Base-by-base conservation (phyloP, 2,113 vertebrate species). In the Holacanthus passer region DNA sequence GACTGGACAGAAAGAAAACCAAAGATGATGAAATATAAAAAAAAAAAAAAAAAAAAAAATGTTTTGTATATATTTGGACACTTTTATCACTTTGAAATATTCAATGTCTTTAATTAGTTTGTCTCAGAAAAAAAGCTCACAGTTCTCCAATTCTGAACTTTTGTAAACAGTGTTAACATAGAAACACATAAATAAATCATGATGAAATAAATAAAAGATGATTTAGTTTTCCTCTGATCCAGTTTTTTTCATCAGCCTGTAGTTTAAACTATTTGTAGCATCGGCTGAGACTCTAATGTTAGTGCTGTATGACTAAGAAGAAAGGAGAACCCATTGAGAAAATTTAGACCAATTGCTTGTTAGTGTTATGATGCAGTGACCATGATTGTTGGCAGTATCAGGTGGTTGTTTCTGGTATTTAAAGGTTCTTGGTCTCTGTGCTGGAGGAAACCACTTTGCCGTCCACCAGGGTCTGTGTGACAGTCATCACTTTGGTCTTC, bases 401-500 rank as follows among this genome's bases (percentile, higher is more conserved):
- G 55, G 31, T 50, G 55, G 31, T 37, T 55, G 60, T 22, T 69
- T 35, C 47, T 56, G 41, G n/a, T 56, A 2, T 81, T 95, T 66
- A 95, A 47, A 93, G 53, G 2, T 94, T 87, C 81, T 96, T 95
- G 84, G 98, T 97, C 88, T 98, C 96, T 63, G 96, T 93, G 96
- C 91, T 96, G 92, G 96, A 96, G 75, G 96, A 96, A 31, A 98
- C 94, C 90, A 99, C 93, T 86, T 97, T 97, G 77, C 98, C 98
- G 0, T 98, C 96, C 84, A 99, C 87, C 3, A 94, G 94, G 79
- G 97, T 98, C 48, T 96, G 95, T 5, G 96, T 97, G 75, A 99
- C 97, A 0, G 97, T 96, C 94, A 94, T 97, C 87, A 99, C 95
- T 89, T 95, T 97, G 68, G 93, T 95, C 86, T 90, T 93, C 48